Percentiles rank a stretch among this genome's conserved stretches.
phyloP scores from a whole-genome alignment of 2,888 invertebrate species.

The Cylindroiulus punctatus region DNA sequence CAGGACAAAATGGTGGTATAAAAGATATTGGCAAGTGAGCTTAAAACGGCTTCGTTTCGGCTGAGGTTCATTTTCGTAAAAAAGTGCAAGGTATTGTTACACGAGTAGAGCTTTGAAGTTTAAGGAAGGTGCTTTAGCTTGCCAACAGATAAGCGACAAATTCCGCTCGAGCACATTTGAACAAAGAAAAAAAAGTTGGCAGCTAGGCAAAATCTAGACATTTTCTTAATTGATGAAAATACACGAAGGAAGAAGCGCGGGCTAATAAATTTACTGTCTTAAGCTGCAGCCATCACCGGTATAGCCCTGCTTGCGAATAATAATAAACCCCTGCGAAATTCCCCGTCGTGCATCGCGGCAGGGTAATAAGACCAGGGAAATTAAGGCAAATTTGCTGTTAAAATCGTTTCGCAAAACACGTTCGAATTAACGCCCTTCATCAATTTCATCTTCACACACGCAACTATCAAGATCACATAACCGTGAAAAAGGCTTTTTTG shows the following conservation, averaged over 20 bases:
- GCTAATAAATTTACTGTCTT: not conserved
- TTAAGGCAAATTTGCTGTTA: not conserved
- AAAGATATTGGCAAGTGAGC: not conserved
- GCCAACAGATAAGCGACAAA: conserved; percentile 32
- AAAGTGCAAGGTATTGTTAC: not conserved
- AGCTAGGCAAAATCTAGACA: conserved; percentile 32
- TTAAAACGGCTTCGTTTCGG: not conserved
- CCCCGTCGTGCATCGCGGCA: conserved; percentile 11
- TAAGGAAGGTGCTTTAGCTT: conserved; percentile 32
- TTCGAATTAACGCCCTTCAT: conserved; percentile 17
- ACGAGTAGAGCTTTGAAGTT: conserved; percentile 32
- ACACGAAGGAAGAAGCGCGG: not conserved
- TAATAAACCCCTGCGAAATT: not conserved
- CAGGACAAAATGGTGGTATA: not conserved
- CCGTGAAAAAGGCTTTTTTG: conserved; percentile 11
- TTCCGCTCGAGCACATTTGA: conserved; percentile 25
- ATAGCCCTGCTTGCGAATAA: not conserved
- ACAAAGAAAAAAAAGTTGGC: conserved; percentile 10
- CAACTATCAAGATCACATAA: not conserved
- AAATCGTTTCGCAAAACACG: conserved; percentile 32
- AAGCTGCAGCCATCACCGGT: not conserved
- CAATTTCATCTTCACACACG: not conserved
- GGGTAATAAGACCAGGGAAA: not conserved
- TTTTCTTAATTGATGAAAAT: conserved; percentile 15
- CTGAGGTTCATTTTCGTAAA: not conserved